Base-by-base conservation (phyloP, 1,140 invertebrate genomes). In the Trachymyrmex cornetzi region DNA sequence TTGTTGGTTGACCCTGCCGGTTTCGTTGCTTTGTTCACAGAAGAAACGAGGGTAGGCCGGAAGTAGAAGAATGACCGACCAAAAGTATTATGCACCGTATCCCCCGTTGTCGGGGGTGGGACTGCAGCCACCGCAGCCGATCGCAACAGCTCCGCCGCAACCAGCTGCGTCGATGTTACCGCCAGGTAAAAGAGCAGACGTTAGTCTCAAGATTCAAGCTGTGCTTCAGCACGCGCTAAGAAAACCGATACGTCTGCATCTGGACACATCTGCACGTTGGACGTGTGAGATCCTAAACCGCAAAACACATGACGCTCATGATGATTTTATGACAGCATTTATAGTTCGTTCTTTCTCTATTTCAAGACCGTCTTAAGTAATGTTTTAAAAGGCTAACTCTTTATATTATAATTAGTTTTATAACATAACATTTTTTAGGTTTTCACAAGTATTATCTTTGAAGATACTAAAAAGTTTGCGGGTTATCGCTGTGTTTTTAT, bases 41-140 rank as follows among this genome's bases (percentile, higher is more conserved):
- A 3, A 48, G 19, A 11, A 16, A 63, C 57, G 9, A 77, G 57
- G 61, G 27, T 79, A 30, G 53, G 12, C 59, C 61, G 61, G 77
- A 79, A 66, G 27, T 30, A 34, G 61, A 79, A 79, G 77, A 79
- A 79, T 79, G 77, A 14, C 0, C 19, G 24, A 30, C 19, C 77
- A 64, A 53, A 79, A 66, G 34, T 48, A 77, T 11, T 12, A 63
- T 6, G 11, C 38, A 48, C 12, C 24, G 38, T 14, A 64, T 48
- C 22, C 55, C 16, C 9, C 59, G 44, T 7, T 19, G 14, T 3
- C 38, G 16, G 34, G 22, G 55, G 1, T 24, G n/a, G 74, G 34
- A 44, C 44, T 77, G 74, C 74, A 77, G 19, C 19, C 75, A 22
- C n/a, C 38, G 12, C 19, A 57, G 34, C 12, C 24, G 24, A 6